Evolutionary conservation across 2,113 vertebrate species (phyloP), one percentile per base, ranked within the genome.

Genomic region (Chloroceryle aenea): DNA sequence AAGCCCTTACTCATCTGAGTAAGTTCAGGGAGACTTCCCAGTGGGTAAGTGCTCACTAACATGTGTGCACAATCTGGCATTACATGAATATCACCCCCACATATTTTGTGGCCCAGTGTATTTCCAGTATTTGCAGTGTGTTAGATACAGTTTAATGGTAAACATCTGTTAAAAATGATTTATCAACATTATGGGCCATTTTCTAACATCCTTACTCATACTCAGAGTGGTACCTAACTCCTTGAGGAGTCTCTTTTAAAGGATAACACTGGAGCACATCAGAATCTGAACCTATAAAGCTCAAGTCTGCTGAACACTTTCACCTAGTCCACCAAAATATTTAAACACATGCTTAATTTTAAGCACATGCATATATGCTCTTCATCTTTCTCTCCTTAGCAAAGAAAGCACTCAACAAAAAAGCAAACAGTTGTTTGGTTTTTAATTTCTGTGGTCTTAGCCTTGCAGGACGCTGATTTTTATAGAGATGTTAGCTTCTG

Each of bases 31-130:
- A 96, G 71, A 77, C 94, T 96, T 95, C 90, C 93, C 90, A 92
- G 95, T 75, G 95, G 85, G 82, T 89, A 84, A 86, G 55, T 64
- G 61, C 52, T 94, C 79, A 13, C 90, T 86, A 88, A 96, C 95
- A 95, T 97, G 90, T 96, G 95, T 50, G 56, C 15, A 14, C 95
- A 97, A 94, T 96, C 96, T 97, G 96, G 95, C 90, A 94, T 86
- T 92, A 84, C 90, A 96, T 45, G 68, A 95, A 90, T 90, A 95
- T 94, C 87, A 94, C 79, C 52, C 94, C 88, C 82, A 66, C 88
- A 96, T 87, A 95, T n/a, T 96, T 93, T 96, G 95, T 91, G 93
- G 95, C 62, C 85, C 87, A 91, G 64, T 80, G 67, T 83, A 86
- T 80, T 93, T 91, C 72, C 79, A 97, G 78, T 91, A 87, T 93